Base-by-base conservation (phyloP, 1,140 invertebrate species). In the Bombus waltoni region DNA sequence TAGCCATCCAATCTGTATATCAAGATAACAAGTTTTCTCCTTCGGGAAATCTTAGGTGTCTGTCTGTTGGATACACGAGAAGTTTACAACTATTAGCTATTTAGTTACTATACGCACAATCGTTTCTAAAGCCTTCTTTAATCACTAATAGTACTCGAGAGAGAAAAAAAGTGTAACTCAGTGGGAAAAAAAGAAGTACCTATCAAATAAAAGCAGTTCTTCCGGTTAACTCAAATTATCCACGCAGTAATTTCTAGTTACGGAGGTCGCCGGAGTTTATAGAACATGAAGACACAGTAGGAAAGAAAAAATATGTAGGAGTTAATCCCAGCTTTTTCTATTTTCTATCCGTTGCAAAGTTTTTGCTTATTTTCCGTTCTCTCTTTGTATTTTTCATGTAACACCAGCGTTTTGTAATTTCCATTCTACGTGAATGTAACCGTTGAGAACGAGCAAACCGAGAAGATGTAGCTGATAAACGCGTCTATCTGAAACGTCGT, bases 401-500 rank as follows among this genome's bases (percentile, higher is more conserved):
- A 86, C 70, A 6, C 6, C 18, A 32, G 42, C 11, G 40, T 42
- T 72, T n/a, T 42, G 44, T 32, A 38, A 35, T 22, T 22, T 32
- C 42, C n/a, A 47, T 70, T 40, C 8, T 40, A 47, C 8, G 10
- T 5, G 1, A 5, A 22, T 35, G 18, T 74, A 53, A 47, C n/a
- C 72, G 42, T 6, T n/a, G 72, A n/a, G 59, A 53, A 81, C 62
- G 87, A 88, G 35, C 53, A 84, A 93, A 89, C 91, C 89, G 91
- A 86, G 90, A 94, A 92, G 87, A 95, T 95, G 95, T 95, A 95
- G 94, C 90, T 94, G 59, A n/a, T 85, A 90, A 88, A 91, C 70
- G 6, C 86, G 92, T 94, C 94, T 94, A 93, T 94, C 94, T 95
- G 94, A 94, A 91, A 93, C 92, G 92, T 65, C 91, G 68, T 72